Evolutionary conservation across 2,797 vertebrate species (phyloP).

Genomic region (Pterois miles): DNA sequence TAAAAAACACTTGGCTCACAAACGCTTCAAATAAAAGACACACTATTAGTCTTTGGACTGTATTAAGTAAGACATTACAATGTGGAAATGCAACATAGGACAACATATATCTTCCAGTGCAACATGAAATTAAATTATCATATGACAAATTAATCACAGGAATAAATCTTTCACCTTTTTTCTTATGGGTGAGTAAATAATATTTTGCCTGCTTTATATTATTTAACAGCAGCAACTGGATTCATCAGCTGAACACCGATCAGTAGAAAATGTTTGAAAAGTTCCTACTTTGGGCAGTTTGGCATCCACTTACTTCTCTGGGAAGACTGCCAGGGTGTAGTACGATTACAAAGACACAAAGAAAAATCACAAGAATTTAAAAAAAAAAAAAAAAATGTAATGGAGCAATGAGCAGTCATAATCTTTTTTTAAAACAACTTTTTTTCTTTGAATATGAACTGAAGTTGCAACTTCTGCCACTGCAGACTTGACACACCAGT

Average conservation of each 20-base stretch:
- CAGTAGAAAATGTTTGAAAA: background rate
- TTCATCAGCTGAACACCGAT: background rate
- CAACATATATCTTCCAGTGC: background rate
- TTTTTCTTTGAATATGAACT: background rate
- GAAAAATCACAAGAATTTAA: background rate
- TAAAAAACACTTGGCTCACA: no score
- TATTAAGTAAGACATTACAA: background rate
- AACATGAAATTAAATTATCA: background rate
- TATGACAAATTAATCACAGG: background rate
- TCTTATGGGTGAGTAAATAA: background rate
- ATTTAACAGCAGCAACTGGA: background rate
- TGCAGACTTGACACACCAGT: background rate
- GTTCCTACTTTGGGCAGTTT: background rate
- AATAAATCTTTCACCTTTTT: background rate
- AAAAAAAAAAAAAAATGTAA: background rate
- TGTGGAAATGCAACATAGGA: background rate
- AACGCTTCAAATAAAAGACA: background rate
- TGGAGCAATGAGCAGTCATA: background rate
- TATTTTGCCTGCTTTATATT: background rate
- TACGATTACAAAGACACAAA: background rate
- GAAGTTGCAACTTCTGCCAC: background rate
- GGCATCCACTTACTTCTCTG: background rate
- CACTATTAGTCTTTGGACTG: background rate
- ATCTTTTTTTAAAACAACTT: background rate
- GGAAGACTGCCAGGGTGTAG: slow-evolving; percentile 1